A percentile compares a stretch with the other conserved stretches of the same genome.
phyloP scores from a whole-genome alignment of 2,888 invertebrate genomes.

The Cryptus viduatorius region DNA sequence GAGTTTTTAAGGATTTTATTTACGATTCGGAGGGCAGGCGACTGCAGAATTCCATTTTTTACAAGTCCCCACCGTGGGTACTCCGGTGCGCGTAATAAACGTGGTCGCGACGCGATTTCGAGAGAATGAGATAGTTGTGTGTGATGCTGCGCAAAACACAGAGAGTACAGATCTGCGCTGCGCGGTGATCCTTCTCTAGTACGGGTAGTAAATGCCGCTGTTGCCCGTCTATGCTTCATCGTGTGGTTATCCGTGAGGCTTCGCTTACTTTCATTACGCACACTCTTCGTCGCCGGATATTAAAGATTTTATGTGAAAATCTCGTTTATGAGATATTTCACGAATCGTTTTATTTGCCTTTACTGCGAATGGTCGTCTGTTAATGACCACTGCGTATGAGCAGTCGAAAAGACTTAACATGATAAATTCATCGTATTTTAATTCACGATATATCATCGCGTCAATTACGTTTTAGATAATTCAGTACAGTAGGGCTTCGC shows the following conservation, averaged over 20 bases:
- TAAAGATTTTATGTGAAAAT: constrained; percentile 70
- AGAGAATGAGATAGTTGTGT: constrained; percentile 34
- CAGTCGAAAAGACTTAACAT: background rate
- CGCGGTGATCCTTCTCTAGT: constrained; percentile 23
- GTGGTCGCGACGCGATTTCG: constrained; percentile 30
- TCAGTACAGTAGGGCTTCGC: background rate
- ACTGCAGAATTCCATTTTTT: constrained; percentile 17
- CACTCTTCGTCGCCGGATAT: constrained; percentile 69
- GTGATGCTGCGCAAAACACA: constrained; percentile 8
- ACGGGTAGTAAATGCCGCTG: constrained; percentile 30
- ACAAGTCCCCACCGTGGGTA: constrained; percentile 4
- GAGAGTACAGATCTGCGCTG: constrained; percentile 6
- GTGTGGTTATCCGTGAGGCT: constrained; percentile 36
- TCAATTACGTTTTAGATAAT: constrained; percentile 29
- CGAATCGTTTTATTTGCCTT: constrained; percentile 54
- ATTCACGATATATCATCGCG: constrained; percentile 38
- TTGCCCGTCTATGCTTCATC: constrained; percentile 21
- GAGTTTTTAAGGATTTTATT: constrained; percentile 49
- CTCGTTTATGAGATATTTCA: constrained; percentile 60
- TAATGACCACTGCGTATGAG: background rate
- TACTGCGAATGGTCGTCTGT: constrained; percentile 46
- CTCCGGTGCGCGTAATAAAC: constrained; percentile 47
- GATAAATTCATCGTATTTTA: constrained; percentile 16
- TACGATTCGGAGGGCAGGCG: constrained; percentile 13
- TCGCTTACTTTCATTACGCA: constrained; percentile 64